Percentiles rank a stretch among this genome's conserved stretches.
These are phyloP conservation scores for Cercopithecus diana DNA, from an alignment of 2,797 vertebrate species.

Conservation along the genomic window DNA sequence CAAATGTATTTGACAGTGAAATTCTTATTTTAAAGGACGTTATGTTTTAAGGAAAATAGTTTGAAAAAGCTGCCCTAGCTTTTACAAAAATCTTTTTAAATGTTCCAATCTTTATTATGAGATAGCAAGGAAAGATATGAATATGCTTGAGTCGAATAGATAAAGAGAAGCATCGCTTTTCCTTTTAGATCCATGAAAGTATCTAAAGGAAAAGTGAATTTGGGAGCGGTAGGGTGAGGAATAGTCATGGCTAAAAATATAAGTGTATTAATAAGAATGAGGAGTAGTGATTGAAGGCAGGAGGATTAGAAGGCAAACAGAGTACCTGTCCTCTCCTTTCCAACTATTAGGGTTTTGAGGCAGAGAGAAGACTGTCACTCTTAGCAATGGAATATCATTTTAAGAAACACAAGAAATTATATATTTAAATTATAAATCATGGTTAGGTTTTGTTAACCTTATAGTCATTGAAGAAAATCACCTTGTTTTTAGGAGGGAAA, in stretches of 20 bases:
- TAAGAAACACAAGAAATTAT: neutral
- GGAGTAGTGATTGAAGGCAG: neutral
- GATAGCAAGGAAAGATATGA: neutral
- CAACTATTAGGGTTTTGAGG: neutral
- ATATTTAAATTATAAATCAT: neutral
- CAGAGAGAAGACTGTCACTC: neutral
- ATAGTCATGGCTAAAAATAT: neutral
- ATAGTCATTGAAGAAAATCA: neutral
- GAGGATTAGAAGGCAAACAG: neutral
- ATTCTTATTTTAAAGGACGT: neutral
- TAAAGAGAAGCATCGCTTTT: neutral
- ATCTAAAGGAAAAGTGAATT: neutral
- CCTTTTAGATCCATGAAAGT: neutral
- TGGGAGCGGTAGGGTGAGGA: neutral
- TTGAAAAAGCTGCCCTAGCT: neutral
- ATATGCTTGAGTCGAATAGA: neutral
- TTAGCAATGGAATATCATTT: neutral
- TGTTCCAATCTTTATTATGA: neutral
- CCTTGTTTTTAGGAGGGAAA: neutral
- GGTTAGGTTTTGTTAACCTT: neutral
- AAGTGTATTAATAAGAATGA: neutral
- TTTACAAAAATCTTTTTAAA: neutral
- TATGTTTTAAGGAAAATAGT: neutral
- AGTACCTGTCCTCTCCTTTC: neutral
- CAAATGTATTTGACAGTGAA: constrained; percentile 23